Base-by-base conservation (phyloP, 2,113 vertebrate genomes). In the Tychaedon coryphoeus region DNA sequence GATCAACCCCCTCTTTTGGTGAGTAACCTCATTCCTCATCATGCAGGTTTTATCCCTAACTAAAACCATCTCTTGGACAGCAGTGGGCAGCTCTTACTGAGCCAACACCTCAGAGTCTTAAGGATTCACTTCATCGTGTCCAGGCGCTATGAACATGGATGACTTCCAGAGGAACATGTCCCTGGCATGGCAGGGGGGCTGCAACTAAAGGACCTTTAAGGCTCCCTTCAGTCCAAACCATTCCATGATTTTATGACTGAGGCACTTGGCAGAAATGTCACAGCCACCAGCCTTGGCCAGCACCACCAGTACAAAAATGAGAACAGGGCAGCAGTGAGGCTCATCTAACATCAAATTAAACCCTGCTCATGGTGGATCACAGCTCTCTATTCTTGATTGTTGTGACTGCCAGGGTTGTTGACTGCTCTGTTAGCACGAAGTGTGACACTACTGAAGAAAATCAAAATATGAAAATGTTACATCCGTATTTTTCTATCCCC, bases 391-490 rank as follows among this genome's bases (percentile, higher is more conserved):
- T 65, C 65, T 60, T 34, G 26, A 48, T n/a, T 82, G 36, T 12
- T 48, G 62, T 0, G 8, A 82, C 45, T 73, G 42, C 50, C 31
- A 10, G 48, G 45, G 66, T 8, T 95, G 45, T 50, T 4, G 13
- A 72, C 42, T 1, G 4, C 77, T 86, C 50, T 43, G 50, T 90
- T 91, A 91, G 50, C 50, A 53, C 19, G 11, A 90, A 90, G 66
- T 29, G 66, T 57, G 64, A 80, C 38, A 38, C 33, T 86, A 76
- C 18, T 67, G 71, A 74, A 77, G 56, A 83, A 94, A 91, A 93
- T 26, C 31, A 84, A 88, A 84, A 88, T 29, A 31, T 54, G 31
- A 92, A 70, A 90, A 80, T 90, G 92, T 65, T 73, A 60, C n/a
- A 86, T 42, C 42, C 3, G 2, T 64, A 84, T 78, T 93, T 40